Conservation (phyloP, 2,888 invertebrate species). For the Eupithecia centaureata region DNA sequence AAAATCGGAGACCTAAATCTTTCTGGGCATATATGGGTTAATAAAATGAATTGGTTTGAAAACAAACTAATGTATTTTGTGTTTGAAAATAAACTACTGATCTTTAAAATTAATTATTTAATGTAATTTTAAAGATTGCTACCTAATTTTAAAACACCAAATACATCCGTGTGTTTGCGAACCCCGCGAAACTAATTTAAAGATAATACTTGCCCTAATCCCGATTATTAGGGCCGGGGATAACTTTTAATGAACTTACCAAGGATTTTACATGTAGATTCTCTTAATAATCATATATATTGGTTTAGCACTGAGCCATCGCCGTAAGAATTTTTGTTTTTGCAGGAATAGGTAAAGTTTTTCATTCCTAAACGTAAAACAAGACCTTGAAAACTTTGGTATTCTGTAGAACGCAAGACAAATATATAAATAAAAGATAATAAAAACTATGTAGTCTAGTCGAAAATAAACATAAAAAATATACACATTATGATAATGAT, state of each 20-base stretch:
- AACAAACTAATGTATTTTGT: too few relatives aligned
- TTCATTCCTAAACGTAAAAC: not conserved
- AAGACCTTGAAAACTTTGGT: not conserved
- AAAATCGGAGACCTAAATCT: too few relatives aligned
- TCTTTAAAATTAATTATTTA: too few relatives aligned
- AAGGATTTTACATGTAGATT: slow-evolving; percentile 18
- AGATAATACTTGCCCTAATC: slow-evolving; percentile 46
- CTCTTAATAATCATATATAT: slow-evolving; percentile 1
- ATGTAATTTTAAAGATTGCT: not conserved
- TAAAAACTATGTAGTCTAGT: too few relatives aligned
- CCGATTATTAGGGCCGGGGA: slow-evolving; percentile 48
- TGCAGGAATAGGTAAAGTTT: not conserved
- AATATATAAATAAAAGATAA: too few relatives aligned
- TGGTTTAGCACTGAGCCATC: not conserved
- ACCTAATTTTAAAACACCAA: not conserved
- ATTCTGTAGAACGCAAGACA: too few relatives aligned
- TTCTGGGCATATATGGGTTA: too few relatives aligned
- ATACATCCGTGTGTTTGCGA: slow-evolving; percentile 32
- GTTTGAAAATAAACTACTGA: too few relatives aligned
- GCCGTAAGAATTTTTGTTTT: not conserved
- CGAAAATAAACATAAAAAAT: too few relatives aligned
- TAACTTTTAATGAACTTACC: slow-evolving; percentile 52
- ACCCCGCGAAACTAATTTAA: slow-evolving; percentile 44
- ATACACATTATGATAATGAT: too few relatives aligned
- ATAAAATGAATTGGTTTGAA: too few relatives aligned